Evolutionary conservation across 2,888 invertebrate genomes (phyloP), one percentile per base, ranked within the genome.

Genomic region (Stegana nigrithorax): DNA sequence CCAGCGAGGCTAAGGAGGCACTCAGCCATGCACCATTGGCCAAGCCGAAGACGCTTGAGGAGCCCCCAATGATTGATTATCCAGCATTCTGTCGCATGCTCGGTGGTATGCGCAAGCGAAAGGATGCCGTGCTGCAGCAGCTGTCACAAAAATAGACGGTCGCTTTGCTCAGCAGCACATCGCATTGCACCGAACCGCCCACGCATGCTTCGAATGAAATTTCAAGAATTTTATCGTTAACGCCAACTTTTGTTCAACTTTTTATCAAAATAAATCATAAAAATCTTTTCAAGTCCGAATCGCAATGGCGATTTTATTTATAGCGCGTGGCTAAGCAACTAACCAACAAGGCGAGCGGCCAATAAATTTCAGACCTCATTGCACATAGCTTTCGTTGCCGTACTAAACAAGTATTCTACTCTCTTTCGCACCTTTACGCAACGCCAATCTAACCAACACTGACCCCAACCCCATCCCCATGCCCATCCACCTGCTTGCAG

Each of bases 51-150:
- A 78, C 82, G 1, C 71, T 85, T 50, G 84, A 86, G 64, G 84
- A 85, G 51, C 81, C 85, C 7, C 88, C 89, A 2, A 89, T 90
- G 88, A 90, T 91, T 65, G 90, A 91, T 78, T 90, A 91, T 75
- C 85, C 88, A 14, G 88, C 88, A 32, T 90, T 90, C 75, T 90
- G 90, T 80, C 88, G 87, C 67, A 87, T 88, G 72, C 85, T 91
- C 2, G 87, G 88, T 56, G 90, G 90, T 6, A 83, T 90, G 66
- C 86, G 88, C 47, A 90, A 90, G 74, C 75, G 81, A 32, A 83
- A 82, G 61, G 63, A 62, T 45, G 60, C 26, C 59, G 36, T n/a
- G n/a, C n/a, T n/a, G n/a, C n/a, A n/a, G n/a, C n/a, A n/a, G n/a
- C n/a, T n/a, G n/a, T n/a, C n/a, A n/a, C n/a, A n/a, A n/a, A 10